Evolutionary conservation across 37 sponge, comb jelly and placozoan species (phyloP).

Genomic region (Sycon ciliatum): DNA sequence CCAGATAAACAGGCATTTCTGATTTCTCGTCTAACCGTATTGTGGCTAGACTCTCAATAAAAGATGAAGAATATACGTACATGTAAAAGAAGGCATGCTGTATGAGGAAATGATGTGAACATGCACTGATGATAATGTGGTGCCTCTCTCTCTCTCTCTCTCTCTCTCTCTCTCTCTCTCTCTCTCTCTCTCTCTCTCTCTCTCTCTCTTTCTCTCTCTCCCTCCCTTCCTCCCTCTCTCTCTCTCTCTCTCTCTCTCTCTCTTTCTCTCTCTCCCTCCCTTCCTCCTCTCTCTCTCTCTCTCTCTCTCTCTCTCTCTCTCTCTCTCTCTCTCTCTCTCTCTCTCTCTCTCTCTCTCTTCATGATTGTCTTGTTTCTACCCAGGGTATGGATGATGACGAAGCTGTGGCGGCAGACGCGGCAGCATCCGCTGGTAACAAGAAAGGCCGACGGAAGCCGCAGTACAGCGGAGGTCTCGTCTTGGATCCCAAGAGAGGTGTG

Average conservation of each 20-base stretch:
- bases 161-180: too few species aligned
- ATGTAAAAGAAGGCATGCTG: too few species aligned
- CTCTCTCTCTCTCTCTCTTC: not conserved
- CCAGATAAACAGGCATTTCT: too few species aligned
- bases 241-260: not conserved
- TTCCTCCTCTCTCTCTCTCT: not conserved
- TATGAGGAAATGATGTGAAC: too few species aligned
- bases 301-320: constrained; percentile 2
- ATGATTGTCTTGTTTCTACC: not conserved
- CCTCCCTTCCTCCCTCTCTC: too few species aligned
- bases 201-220: too few species aligned
- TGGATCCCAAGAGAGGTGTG: constrained; percentile 86
- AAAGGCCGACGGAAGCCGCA: constrained; percentile 58
- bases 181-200: too few species aligned
- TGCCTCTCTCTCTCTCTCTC: too few species aligned
- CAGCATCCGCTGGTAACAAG: constrained; percentile 6
- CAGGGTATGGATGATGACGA: constrained; percentile 26
- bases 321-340: not conserved
- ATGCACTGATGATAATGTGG: too few species aligned
- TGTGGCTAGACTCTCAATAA: too few species aligned
- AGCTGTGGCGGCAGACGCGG: constrained; percentile 28
- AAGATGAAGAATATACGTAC: too few species aligned
- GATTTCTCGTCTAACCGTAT: too few species aligned
- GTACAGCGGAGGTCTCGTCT: constrained; percentile 85
- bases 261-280: not conserved